These are phyloP conservation scores for Drosophila atripex DNA, from an alignment of 2,888 invertebrate genomes.

Conservation along the genomic window DNA sequence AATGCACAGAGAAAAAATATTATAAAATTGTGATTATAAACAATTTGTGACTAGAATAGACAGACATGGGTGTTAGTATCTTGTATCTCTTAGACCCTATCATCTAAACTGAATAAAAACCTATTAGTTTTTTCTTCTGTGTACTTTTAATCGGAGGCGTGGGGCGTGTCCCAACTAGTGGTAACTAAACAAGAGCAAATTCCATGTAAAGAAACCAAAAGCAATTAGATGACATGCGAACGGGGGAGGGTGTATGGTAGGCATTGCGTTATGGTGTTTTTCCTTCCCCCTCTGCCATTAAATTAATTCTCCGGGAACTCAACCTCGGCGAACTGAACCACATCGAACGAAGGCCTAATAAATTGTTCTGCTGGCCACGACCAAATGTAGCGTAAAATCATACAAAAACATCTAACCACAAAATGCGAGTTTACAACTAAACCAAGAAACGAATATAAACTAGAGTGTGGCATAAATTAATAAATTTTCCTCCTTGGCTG, in stretches of 20 bases:
- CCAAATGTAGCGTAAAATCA: constrained; percentile 44
- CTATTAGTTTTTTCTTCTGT: background rate
- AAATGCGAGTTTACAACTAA: background rate
- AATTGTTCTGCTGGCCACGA: constrained; percentile 25
- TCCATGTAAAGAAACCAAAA: constrained; percentile 25
- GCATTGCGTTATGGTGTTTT: background rate
- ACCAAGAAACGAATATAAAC: constrained; percentile 41
- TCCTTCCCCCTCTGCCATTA: constrained; percentile 9
- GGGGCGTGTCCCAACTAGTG: constrained; percentile 21
- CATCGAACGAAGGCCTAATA: constrained; percentile 40
- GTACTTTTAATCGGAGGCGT: constrained; percentile 13
- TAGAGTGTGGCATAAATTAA: constrained; percentile 72
- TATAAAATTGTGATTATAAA: too few species aligned
- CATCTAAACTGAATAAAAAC: too few species aligned
- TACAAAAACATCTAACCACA: constrained; percentile 41
- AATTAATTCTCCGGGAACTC: constrained; percentile 23
- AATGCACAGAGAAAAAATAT: constrained; percentile 1
- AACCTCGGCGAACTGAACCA: constrained; percentile 32
- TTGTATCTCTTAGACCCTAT: too few species aligned
- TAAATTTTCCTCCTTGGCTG: constrained; percentile 47
- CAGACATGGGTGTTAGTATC: too few species aligned
- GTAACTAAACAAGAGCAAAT: constrained; percentile 36
- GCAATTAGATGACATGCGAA: constrained; percentile 36
- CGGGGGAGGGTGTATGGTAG: constrained; percentile 6
- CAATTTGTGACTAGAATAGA: too few species aligned